These are phyloP conservation scores for Drosophila ercepeae DNA, from an alignment of 1,140 invertebrate species.

Conservation along the genomic window DNA sequence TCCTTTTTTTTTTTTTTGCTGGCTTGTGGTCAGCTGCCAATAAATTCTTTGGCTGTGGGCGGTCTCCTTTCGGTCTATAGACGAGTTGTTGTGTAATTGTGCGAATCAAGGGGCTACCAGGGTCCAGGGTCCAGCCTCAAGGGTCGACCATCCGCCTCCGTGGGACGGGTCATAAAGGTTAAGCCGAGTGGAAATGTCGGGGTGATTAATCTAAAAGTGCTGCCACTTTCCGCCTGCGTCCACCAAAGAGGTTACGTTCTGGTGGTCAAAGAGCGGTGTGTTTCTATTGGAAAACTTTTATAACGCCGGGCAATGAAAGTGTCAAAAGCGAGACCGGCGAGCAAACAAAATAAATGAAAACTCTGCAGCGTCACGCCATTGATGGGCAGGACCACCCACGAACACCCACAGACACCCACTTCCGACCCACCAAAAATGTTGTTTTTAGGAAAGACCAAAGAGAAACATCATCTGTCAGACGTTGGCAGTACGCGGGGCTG, in stretches of 20 bases:
- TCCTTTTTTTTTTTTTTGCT: constrained; percentile 10
- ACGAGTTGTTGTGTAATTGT: constrained; percentile 54
- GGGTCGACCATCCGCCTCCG: constrained; percentile 2
- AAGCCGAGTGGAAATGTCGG: constrained; percentile 60
- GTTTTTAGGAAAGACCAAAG: neutral
- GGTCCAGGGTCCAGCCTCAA: neutral
- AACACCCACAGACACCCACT: constrained; percentile 15
- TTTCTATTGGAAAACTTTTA: constrained; percentile 37
- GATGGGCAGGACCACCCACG: constrained; percentile 24
- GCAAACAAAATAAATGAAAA: constrained; percentile 32
- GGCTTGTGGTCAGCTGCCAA: constrained; percentile 57
- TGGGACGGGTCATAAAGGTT: constrained; percentile 28
- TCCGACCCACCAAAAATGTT: constrained; percentile 27
- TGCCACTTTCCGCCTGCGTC: neutral
- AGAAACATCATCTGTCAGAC: constrained; percentile 38
- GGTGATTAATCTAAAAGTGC: constrained; percentile 49
- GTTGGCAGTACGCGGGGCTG: constrained; percentile 8
- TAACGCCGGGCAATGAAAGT: constrained; percentile 23
- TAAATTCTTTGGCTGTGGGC: constrained; percentile 54
- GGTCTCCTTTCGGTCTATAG: constrained; percentile 1
- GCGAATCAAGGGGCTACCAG: constrained; percentile 32
- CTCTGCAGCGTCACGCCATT: constrained; percentile 37
- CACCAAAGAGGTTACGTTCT: constrained; percentile 26
- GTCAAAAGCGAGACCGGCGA: constrained; percentile 9
- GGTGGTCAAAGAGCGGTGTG: constrained; percentile 16